Evolutionary conservation across 2,888 invertebrate genomes (phyloP).

Genomic region (Tetragnatha montana): DNA sequence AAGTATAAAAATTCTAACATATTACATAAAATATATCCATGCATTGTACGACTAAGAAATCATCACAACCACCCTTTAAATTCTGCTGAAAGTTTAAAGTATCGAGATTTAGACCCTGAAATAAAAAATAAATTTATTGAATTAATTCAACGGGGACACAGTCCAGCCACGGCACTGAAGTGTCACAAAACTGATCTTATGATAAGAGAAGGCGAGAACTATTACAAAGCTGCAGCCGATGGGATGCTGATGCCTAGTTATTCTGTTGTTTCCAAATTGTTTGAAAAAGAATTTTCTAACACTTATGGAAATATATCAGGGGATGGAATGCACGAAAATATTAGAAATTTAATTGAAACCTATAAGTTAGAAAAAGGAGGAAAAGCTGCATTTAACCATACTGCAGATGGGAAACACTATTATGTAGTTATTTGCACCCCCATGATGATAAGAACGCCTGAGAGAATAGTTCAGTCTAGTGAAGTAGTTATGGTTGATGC

Average conservation of each 20-base stretch:
- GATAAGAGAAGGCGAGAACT: conserved; percentile 1
- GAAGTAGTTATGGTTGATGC: too few relatives aligned
- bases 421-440: too few relatives aligned
- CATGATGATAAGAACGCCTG: too few relatives aligned
- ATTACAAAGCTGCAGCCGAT: conserved; percentile 6
- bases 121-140: background rate
- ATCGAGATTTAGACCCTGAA: conserved; percentile 8
- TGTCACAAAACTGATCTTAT: conserved; percentile 10
- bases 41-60: too few relatives aligned
- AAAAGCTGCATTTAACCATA: too few relatives aligned
- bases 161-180: conserved; percentile 9
- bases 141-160: conserved; percentile 18
- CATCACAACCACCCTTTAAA: conserved; percentile 6
- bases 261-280: conserved; percentile 14
- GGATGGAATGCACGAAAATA: too few relatives aligned
- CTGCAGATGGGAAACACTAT: too few relatives aligned
- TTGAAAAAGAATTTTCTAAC: conserved; percentile 18
- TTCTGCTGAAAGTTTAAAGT: conserved; percentile 5
- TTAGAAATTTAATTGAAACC: too few relatives aligned
- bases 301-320: background rate
- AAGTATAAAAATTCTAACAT: too few relatives aligned
- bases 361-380: too few relatives aligned
- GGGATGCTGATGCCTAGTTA: conserved; percentile 2
- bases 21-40: too few relatives aligned
- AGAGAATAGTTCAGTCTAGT: too few relatives aligned